A percentile compares a stretch with the other conserved stretches of the same genome.
phyloP scores from a whole-genome alignment of 1,140 invertebrate genomes.

The Acromyrmex heyeri region DNA sequence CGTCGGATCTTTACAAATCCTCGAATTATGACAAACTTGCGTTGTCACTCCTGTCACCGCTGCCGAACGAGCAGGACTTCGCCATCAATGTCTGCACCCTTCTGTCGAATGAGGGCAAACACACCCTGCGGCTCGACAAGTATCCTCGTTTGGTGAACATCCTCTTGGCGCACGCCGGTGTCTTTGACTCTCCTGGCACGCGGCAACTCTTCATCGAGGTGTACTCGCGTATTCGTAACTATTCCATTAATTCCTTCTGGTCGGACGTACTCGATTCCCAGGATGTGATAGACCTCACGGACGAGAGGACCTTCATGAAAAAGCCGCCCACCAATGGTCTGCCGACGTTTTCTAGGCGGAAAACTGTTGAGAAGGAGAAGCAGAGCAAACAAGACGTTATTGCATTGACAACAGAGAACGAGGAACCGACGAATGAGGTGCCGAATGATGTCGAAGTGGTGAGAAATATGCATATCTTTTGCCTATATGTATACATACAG shows the following conservation, averaged over 20 bases:
- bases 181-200: constrained; percentile 92
- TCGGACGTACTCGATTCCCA: constrained; percentile 89
- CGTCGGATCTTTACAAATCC: constrained; percentile 90
- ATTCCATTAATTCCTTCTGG: constrained; percentile 93
- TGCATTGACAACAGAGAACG: constrained; percentile 49
- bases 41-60: constrained; percentile 95
- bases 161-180: constrained; percentile 96
- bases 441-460: constrained; percentile 79
- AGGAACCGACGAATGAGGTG: constrained; percentile 30
- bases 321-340: constrained; percentile 75
- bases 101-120: constrained; percentile 96
- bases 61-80: constrained; percentile 99
- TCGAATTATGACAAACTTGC: constrained; percentile 96
- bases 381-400: constrained; percentile 64
- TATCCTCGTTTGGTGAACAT: constrained; percentile 95
- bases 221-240: constrained; percentile 90
- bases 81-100: constrained; percentile 98
- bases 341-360: constrained; percentile 82
- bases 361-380: constrained; percentile 79
- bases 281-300: constrained; percentile 90
- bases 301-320: constrained; percentile 89
- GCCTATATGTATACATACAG: too few relatives aligned
- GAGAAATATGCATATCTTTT: neutral
- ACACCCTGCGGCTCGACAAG: constrained; percentile 93
- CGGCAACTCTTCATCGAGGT: constrained; percentile 91